Conservation (phyloP, 2,797 vertebrate species). For the Corythornis leucogaster region DNA sequence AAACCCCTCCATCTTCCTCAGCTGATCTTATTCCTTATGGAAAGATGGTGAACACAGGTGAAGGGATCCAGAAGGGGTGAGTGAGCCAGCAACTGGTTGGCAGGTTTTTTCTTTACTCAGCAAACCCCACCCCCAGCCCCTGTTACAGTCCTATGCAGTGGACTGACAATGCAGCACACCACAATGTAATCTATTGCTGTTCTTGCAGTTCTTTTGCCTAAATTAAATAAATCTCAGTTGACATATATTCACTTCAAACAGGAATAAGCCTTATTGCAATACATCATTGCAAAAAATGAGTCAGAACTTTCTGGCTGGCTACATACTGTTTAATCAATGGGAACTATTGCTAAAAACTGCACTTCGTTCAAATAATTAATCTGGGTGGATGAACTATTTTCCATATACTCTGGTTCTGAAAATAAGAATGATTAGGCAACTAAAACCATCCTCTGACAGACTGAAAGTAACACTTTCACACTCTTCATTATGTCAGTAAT, state of each 20-base stretch:
- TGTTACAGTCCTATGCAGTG: neutral
- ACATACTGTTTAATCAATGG: neutral
- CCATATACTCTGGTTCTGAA: neutral
- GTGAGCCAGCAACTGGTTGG: neutral
- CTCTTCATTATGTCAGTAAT: neutral
- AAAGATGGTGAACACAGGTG: constrained; percentile 14
- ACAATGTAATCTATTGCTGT: constrained; percentile 15
- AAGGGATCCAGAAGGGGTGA: constrained; percentile 8
- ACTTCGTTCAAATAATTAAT: neutral
- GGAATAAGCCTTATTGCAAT: neutral
- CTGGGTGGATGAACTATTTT: neutral
- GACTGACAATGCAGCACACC: neutral
- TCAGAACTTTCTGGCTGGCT: neutral
- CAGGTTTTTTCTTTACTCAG: neutral
- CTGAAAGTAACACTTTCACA: neutral
- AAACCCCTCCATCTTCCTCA: constrained; percentile 10
- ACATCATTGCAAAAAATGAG: neutral
- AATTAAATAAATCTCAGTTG: neutral
- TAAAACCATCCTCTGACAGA: neutral
- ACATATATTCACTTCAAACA: neutral
- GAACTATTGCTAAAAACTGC: neutral
- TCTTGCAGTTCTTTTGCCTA: neutral
- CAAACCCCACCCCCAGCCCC: neutral
- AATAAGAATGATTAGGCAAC: neutral
- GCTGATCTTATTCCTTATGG: neutral